Evolutionary conservation across 2,888 invertebrate species (phyloP).

Genomic region (Nematopogon swammerdamellus): DNA sequence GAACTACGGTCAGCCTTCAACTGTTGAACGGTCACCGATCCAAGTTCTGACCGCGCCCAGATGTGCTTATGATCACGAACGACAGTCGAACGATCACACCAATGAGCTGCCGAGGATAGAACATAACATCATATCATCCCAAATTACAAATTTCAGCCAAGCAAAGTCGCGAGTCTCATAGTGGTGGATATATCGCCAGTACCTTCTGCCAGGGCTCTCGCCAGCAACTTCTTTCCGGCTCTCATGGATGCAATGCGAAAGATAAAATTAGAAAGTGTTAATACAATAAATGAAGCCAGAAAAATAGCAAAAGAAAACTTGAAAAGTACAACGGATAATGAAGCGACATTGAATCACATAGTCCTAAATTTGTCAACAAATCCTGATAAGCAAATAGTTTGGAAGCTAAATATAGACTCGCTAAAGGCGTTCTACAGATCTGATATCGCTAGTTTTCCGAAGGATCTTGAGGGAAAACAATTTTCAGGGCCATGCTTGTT

Average conservation of each 20-base stretch:
- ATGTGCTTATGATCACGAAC: too few relatives aligned
- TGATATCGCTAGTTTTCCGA: conserved; percentile 26
- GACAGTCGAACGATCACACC: too few relatives aligned
- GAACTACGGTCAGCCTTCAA: too few relatives aligned
- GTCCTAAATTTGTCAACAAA: conserved; percentile 25
- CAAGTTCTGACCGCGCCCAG: too few relatives aligned
- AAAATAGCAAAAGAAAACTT: conserved; percentile 26
- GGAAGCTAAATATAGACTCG: conserved; percentile 27
- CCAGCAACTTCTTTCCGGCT: conserved; percentile 55
- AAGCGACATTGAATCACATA: conserved; percentile 19
- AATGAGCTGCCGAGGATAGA: too few relatives aligned
- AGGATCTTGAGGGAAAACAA: conserved; percentile 16
- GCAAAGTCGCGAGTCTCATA: conserved; percentile 57
- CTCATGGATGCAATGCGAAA: conserved; percentile 52
- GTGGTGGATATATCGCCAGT: conserved; percentile 69
- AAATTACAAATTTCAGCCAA: conserved; percentile 53
- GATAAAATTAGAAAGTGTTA: conserved; percentile 47
- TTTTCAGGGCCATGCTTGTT: conserved; percentile 30
- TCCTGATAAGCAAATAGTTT: conserved; percentile 20
- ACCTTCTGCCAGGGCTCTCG: conserved; percentile 45
- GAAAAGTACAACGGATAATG: conserved; percentile 15
- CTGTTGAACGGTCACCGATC: too few relatives aligned
- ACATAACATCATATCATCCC: too few relatives aligned
- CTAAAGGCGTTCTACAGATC: conserved; percentile 18
- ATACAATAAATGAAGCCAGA: conserved; percentile 60